Percentiles rank a stretch among this genome's conserved stretches.
phyloP scores from a whole-genome alignment of 2,888 invertebrate species.

The Ctena decussata region DNA sequence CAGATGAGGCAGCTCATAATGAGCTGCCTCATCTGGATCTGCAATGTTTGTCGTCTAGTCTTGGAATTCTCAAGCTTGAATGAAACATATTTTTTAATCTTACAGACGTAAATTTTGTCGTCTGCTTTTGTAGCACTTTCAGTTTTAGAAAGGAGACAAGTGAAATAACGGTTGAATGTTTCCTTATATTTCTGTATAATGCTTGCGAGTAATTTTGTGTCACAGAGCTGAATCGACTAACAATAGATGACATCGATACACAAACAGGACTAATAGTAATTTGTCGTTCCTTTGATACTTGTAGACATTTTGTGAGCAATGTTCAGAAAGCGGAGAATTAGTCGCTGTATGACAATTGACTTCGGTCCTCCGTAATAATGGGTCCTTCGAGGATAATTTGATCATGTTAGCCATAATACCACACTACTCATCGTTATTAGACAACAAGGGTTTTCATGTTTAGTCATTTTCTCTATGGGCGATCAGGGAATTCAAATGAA shows the following conservation, averaged over 20 bases:
- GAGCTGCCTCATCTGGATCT: too few species aligned
- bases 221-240: conserved; percentile 35
- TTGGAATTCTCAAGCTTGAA: too few species aligned
- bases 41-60: too few species aligned
- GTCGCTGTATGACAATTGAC: conserved; percentile 64
- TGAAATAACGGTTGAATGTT: too few species aligned
- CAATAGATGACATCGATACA: conserved; percentile 55
- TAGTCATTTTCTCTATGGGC: conserved; percentile 1
- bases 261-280: conserved; percentile 68
- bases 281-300: conserved; percentile 53
- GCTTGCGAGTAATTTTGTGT: conserved; percentile 2
- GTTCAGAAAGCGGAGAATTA: conserved; percentile 62
- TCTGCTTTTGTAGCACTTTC: too few species aligned
- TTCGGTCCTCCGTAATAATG: conserved; percentile 57
- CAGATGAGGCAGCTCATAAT: too few species aligned
- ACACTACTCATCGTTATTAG: background rate
- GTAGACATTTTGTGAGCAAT: conserved; percentile 53
- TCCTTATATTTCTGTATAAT: too few species aligned
- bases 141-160: too few species aligned
- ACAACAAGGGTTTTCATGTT: conserved; percentile 4
- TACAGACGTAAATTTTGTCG: too few species aligned
- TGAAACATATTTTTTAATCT: too few species aligned
- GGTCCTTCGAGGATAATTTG: conserved; percentile 41
- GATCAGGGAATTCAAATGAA: background rate
- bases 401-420: background rate